Conservation (phyloP, 1,140 invertebrate genomes). For the Phymorhynchus buccinoides region DNA sequence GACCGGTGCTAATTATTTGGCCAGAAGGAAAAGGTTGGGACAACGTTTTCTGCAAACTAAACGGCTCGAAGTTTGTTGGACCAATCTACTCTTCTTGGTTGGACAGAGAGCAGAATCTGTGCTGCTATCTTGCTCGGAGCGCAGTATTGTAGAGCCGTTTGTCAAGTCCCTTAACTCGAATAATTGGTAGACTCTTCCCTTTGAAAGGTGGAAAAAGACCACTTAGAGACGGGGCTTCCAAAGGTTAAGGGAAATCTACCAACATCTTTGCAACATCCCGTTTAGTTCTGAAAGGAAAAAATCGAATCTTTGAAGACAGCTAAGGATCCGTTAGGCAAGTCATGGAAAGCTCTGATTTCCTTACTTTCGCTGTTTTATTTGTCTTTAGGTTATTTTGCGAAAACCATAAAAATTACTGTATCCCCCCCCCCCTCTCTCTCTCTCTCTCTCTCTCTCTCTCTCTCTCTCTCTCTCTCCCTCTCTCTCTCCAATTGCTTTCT, state of each 20-base stretch:
- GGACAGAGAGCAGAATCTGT: too few relatives aligned
- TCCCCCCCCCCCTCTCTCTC: neutral
- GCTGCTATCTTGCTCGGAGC: too few relatives aligned
- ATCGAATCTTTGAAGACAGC: neutral
- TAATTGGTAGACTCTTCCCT: neutral
- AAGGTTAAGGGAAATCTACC: neutral
- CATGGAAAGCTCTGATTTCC: too few relatives aligned
- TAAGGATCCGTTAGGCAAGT: neutral
- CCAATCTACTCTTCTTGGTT: too few relatives aligned
- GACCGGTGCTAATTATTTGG: slow-evolving; percentile 3
- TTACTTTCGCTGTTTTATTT: too few relatives aligned
- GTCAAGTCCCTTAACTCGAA: too few relatives aligned
- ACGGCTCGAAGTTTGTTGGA: too few relatives aligned
- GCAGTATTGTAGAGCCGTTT: too few relatives aligned
- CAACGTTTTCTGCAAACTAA: too few relatives aligned
- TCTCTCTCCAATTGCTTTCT: too few relatives aligned
- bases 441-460: neutral
- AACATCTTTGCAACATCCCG: neutral
- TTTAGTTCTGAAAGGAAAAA: neutral
- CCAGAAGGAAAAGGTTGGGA: neutral
- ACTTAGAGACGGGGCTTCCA: neutral
- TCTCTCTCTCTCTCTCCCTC: neutral
- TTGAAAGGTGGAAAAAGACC: neutral
- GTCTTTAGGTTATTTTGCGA: too few relatives aligned
- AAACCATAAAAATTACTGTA: too few relatives aligned